These are phyloP conservation scores for Papilio machaon DNA, from an alignment of 1,140 invertebrate species.

Conservation along the genomic window DNA sequence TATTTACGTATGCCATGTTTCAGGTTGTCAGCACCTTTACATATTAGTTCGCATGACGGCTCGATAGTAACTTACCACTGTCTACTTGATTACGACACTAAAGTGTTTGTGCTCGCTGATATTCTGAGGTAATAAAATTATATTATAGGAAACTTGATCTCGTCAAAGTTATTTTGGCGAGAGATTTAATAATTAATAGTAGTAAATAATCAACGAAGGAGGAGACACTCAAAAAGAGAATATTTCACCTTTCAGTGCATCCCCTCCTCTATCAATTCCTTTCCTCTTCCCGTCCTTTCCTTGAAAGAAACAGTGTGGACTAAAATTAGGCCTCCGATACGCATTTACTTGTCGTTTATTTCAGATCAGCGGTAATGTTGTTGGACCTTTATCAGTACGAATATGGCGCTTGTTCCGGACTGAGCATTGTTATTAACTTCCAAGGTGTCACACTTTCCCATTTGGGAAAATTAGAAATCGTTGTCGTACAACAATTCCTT, in stretches of 20 bases:
- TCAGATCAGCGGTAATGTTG: neutral
- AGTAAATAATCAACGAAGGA: too few relatives aligned
- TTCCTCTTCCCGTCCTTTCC: too few relatives aligned
- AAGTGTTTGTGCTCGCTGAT: neutral
- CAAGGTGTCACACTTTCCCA: neutral
- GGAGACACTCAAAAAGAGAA: too few relatives aligned
- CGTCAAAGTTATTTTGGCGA: too few relatives aligned
- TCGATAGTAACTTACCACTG: neutral
- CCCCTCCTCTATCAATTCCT: too few relatives aligned
- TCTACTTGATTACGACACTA: neutral
- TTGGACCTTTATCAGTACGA: neutral
- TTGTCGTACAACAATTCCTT: conserved; percentile 7
- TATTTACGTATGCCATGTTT: neutral
- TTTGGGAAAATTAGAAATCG: neutral
- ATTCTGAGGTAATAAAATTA: neutral
- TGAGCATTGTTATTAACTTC: neutral
- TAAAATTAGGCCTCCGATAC: too few relatives aligned
- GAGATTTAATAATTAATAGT: too few relatives aligned
- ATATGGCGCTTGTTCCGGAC: neutral
- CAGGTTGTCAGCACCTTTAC: neutral
- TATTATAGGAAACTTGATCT: too few relatives aligned
- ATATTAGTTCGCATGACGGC: neutral
- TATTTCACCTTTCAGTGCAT: too few relatives aligned
- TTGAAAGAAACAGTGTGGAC: too few relatives aligned
- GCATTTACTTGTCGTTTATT: neutral